Base-by-base conservation (phyloP, 1,140 invertebrate species). In the Brachionus asplanchnoidis region DNA sequence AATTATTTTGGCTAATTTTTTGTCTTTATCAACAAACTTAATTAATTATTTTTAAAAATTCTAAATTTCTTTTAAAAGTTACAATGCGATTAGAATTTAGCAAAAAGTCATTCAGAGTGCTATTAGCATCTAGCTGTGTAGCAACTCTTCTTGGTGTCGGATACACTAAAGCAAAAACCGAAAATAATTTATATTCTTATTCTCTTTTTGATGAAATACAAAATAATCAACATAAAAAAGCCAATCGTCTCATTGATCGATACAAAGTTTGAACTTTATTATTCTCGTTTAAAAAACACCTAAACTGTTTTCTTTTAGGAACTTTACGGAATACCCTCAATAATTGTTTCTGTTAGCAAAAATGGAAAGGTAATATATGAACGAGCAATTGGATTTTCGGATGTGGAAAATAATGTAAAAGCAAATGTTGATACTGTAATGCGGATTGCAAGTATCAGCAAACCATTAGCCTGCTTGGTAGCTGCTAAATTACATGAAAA, bases 391-490 rank as follows among this genome's bases (percentile, higher is more conserved):
- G 92, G 92, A 3, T 92, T 89, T 87, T 87, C 92, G 50, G 92
- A 93, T 87, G 84, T 93, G 3, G 92, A 93, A 87, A 92, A 93
- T 85, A 85, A 87, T 46, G 87, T 91, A 6, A 87, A 86, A 12
- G 92, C 92, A 86, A 87, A 86, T 28, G 84, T 88, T n/a, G 86
- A 91, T 12, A 91, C 91, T 4, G 90, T 93, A 0, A 91, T 93
- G 89, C 88, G 93, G 83, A 93, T 93, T 85, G 92, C 92, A 42
- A 92, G 92, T 86, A 93, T 93, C 78, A 92, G 91, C 86, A 93
- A 93, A 86, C 86, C 91, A 60, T 90, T 93, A 50, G 92, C 92
- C 14, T 91, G 92, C 88, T 84, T 86, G 65, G 85, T 90, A n/a
- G 89, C 92, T 79, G 93, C 90, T 23, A 91, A 90, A 87, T 86